phyloP scores from a whole-genome alignment of 2,113 vertebrate species.

The Ictalurus punctatus region DNA sequence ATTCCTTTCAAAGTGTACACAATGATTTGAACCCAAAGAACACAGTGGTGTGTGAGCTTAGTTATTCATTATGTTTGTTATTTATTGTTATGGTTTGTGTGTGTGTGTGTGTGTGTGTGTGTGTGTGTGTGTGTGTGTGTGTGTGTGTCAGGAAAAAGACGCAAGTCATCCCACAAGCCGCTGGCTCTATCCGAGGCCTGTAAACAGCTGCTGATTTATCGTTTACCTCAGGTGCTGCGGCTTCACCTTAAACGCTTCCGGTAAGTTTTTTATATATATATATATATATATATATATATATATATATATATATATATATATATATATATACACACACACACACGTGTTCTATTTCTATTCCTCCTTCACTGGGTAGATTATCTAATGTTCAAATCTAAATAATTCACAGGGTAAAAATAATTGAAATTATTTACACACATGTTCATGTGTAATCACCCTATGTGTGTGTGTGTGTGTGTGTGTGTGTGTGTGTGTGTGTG shows the following conservation, averaged over 20 bases:
- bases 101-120: slow-evolving; percentile 35
- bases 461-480: neutral
- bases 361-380: no score
- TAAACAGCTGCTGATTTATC: slow-evolving; percentile 99
- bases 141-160: slow-evolving; percentile 81
- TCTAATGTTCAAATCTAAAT: no score
- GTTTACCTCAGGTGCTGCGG: slow-evolving; percentile 99
- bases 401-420: no score
- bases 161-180: slow-evolving; percentile 94
- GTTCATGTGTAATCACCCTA: neutral
- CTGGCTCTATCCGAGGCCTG: slow-evolving; percentile 94
- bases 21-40: no score
- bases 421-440: no score
- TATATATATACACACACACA: neutral
- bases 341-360: no score
- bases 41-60: neutral
- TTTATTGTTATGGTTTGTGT: neutral
- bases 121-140: slow-evolving; percentile 36
- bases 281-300: neutral
- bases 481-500: neutral
- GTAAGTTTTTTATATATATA: slow-evolving; percentile 66
- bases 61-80: neutral
- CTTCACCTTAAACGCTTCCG: slow-evolving; percentile 99
- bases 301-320: neutral
- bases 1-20: no score